Evolutionary conservation across 2,797 vertebrate genomes (phyloP), one percentile per base, ranked within the genome.

Genomic region (Rhinogobio ventralis): DNA sequence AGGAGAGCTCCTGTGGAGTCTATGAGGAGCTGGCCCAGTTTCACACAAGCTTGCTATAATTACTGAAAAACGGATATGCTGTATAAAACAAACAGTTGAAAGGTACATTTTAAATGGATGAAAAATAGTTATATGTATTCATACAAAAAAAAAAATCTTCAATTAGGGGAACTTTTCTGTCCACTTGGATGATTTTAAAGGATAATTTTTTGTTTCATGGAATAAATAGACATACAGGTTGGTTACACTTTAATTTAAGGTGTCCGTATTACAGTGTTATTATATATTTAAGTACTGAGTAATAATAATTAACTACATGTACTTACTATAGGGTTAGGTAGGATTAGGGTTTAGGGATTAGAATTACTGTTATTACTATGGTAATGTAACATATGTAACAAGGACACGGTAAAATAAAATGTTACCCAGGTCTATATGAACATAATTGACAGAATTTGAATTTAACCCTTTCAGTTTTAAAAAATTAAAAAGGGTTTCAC

Each of bases 1-100:
- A 94, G 95, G 95, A 94, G 91, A 92, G 94, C 92, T 95, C 93
- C 92, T 92, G 93, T 25, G 92, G 92, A 95, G 93, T 90, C 90
- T 91, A 91, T 88, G 89, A 93, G 85, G 79, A 28, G 81, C 90
- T 95, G 94, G 93, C 94, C 94, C 93, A 94, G 89, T 94, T 95
- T 93, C 93, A 84, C 51, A 78, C 51, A 78, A 42, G 8, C 60
- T 60, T 0, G 13, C 74, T 68, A 77, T 76, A 84, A 78, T 84
- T 69, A 81, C 79, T 74, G 57, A 68, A 66, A 85, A 62, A 75
- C 4, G 13, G 30, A 57, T 73, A 82, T 74, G 45, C 42, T 75
- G 45, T 30, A 42, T 19, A 7, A 83, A 67, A 67, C 81, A 75
- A 66, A 67, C 45, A 53, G 45, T 23, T 75, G 28, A 66, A 82